Evolutionary conservation across 1,140 invertebrate species (phyloP).

Genomic region (Drosophila sp.): DNA sequence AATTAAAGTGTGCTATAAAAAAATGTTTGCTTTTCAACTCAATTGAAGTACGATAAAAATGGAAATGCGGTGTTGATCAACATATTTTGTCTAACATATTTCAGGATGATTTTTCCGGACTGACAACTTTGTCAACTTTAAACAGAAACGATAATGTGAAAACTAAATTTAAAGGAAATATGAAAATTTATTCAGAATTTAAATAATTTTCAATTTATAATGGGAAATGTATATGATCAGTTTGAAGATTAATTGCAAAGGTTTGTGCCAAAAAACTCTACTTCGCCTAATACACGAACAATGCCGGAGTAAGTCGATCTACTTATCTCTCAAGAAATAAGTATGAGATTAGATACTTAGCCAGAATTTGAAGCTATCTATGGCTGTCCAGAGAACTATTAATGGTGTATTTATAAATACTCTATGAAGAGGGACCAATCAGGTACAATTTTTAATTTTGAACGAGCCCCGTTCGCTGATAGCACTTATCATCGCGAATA

Average conservation of each 20-base stretch:
- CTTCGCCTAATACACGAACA: background rate
- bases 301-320: background rate
- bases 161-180: too few relatives aligned
- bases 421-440: constrained; percentile 30
- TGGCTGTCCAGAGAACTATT: constrained; percentile 18
- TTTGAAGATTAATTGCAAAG: too few relatives aligned
- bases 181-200: too few relatives aligned
- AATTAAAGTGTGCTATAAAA: constrained; percentile 43
- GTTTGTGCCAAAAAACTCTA: too few relatives aligned
- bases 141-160: too few relatives aligned
- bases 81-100: too few relatives aligned
- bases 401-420: constrained; percentile 48
- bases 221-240: too few relatives aligned
- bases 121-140: too few relatives aligned
- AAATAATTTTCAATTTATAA: too few relatives aligned
- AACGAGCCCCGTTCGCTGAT: constrained; percentile 38
- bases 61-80: too few relatives aligned
- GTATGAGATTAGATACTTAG: constrained; percentile 56
- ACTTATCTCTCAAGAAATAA: background rate
- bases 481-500: constrained; percentile 65
- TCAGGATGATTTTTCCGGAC: too few relatives aligned
- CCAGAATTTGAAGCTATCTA: constrained; percentile 55
- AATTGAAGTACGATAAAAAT: background rate
- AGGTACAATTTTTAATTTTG: constrained; percentile 42
- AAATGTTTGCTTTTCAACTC: background rate